A percentile compares a stretch with the other conserved stretches of the same genome.
phyloP scores from a whole-genome alignment of 2,888 invertebrate genomes.

The Eurytoma californica region DNA sequence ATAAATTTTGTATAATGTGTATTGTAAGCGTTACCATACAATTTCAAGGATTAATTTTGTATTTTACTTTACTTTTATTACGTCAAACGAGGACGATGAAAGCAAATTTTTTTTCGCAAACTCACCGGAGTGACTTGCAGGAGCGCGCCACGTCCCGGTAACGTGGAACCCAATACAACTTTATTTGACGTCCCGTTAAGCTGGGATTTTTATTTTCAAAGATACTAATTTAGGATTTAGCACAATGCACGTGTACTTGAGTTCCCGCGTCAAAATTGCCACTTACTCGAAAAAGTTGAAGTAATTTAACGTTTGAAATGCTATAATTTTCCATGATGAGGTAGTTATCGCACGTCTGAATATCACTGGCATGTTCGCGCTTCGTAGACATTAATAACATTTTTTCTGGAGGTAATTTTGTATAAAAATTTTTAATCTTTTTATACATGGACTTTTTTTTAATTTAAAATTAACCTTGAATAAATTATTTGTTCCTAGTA shows the following conservation, averaged over 20 bases:
- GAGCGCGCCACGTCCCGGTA: background rate
- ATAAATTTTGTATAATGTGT: no score
- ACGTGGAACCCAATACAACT: background rate
- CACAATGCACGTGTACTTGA: conserved; percentile 19
- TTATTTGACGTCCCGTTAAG: conserved; percentile 21
- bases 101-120: no score
- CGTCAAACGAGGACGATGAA: no score
- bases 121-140: no score
- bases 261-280: conserved; percentile 7
- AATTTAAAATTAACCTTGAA: no score
- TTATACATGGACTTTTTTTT: no score
- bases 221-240: conserved; percentile 34
- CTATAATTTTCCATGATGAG: conserved; percentile 25
- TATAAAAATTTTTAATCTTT: no score
- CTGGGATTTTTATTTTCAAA: conserved; percentile 4
- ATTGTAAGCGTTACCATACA: no score
- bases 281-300: conserved; percentile 8
- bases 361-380: background rate
- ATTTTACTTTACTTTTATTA: no score
- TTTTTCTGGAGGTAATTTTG: no score
- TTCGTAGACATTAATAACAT: background rate
- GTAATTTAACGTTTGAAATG: conserved; percentile 19
- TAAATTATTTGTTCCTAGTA: no score
- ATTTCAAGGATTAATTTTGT: no score
- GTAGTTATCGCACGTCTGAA: conserved; percentile 3